Percentiles rank a stretch among this genome's conserved stretches.
phyloP scores from a whole-genome alignment of 2,113 vertebrate genomes.

The Girardinichthys multiradiatus region DNA sequence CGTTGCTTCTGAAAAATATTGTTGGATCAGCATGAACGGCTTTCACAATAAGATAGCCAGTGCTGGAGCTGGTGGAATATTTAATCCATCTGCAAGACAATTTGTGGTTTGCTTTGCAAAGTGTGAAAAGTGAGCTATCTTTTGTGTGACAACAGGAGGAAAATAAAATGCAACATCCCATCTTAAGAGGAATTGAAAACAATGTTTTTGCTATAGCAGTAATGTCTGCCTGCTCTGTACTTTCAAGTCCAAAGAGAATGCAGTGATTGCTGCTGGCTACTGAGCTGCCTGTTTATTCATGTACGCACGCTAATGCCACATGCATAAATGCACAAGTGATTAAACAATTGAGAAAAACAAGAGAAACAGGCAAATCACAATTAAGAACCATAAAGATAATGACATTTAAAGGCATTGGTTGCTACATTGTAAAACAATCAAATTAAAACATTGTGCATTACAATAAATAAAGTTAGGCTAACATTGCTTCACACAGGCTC shows the following conservation, averaged over 20 bases:
- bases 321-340: too few relatives aligned
- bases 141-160: conserved; percentile 50
- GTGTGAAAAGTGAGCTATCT: conserved; percentile 61
- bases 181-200: conserved; percentile 40
- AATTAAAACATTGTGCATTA: too few relatives aligned
- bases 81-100: conserved; percentile 36
- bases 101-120: conserved; percentile 47
- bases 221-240: conserved; percentile 52
- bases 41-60: conserved; percentile 19
- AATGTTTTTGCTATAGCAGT: conserved; percentile 44
- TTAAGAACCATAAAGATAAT: too few relatives aligned
- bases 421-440: too few relatives aligned
- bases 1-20: conserved; percentile 44
- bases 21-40: conserved; percentile 14
- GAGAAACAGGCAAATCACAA: too few relatives aligned
- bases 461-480: too few relatives aligned
- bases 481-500: too few relatives aligned
- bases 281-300: too few relatives aligned
- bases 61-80: conserved; percentile 41
- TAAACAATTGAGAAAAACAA: too few relatives aligned
- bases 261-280: conserved; percentile 34
- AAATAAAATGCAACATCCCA: conserved; percentile 55
- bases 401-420: too few relatives aligned
- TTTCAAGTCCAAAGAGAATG: conserved; percentile 39
- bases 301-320: too few relatives aligned